These are phyloP conservation scores for Ochotona curzoniae DNA, from an alignment of 2,113 vertebrate species.

Conservation along the genomic window DNA sequence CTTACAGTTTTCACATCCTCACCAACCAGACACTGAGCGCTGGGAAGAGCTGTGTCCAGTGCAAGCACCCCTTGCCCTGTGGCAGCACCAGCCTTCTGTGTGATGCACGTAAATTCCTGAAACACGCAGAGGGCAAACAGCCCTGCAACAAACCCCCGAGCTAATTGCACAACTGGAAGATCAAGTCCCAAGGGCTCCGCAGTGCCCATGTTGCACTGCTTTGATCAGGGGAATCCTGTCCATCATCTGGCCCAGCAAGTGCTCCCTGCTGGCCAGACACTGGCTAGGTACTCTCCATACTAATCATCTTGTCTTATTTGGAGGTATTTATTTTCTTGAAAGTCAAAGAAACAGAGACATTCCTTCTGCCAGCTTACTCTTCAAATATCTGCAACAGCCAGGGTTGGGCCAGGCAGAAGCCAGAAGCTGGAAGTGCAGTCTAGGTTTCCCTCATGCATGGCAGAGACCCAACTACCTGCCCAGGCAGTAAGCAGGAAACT, in stretches of 20 bases:
- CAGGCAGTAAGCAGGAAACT: no score
- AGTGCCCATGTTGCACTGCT: neutral
- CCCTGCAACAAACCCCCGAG: neutral
- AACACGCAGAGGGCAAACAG: neutral
- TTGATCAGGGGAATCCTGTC: neutral
- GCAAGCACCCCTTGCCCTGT: neutral
- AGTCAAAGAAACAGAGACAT: no score
- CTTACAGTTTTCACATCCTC: fast-evolving
- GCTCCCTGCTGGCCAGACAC: neutral
- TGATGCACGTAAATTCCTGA: neutral
- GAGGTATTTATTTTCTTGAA: no score
- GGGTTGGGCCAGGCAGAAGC: no score
- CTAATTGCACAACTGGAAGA: neutral
- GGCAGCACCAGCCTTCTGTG: neutral
- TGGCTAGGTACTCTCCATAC: neutral
- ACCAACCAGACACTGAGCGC: neutral
- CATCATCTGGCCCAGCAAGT: neutral
- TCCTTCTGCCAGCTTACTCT: no score
- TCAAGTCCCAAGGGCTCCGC: neutral
- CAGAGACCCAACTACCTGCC: no score
- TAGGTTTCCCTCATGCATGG: no score
- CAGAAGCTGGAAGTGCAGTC: no score
- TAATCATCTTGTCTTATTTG: no score
- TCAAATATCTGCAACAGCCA: no score
- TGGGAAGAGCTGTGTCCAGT: neutral